phyloP scores from a whole-genome alignment of 2,797 vertebrate genomes.

The Perodicticus potto region DNA sequence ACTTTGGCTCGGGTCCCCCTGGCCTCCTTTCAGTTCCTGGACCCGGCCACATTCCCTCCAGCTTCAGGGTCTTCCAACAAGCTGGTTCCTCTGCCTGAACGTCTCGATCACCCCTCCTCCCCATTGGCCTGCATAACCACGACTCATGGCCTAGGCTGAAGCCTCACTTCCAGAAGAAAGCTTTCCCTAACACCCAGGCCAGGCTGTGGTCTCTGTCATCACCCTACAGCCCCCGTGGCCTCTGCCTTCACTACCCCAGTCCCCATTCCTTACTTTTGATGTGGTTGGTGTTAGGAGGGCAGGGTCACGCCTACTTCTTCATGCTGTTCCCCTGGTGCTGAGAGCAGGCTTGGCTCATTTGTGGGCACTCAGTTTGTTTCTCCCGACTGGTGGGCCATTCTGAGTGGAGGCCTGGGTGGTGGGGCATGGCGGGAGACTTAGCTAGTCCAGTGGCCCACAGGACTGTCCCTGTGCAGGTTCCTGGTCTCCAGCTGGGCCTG shows the following conservation, averaged over 20 bases:
- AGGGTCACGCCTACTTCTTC: not conserved
- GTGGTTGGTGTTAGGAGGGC: not conserved
- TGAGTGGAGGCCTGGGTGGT: not conserved
- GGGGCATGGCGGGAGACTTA: not conserved
- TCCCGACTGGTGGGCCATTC: not conserved
- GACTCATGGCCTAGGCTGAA: not conserved
- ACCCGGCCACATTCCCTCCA: not conserved
- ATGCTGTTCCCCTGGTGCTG: not conserved
- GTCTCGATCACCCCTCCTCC: rapidly evolving
- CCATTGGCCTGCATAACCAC: not conserved
- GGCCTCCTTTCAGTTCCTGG: constrained; percentile 43
- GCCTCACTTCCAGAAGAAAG: not conserved
- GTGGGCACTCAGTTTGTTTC: not conserved
- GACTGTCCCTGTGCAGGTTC: not conserved
- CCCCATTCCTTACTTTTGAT: not conserved
- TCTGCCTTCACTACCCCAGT: not conserved
- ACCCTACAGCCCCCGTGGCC: not conserved
- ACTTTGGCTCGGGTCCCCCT: not conserved
- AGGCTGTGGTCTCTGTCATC: not conserved
- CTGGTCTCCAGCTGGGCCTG: constrained; percentile 18
- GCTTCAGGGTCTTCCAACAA: constrained; percentile 38
- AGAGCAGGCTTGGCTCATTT: not conserved
- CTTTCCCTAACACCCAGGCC: not conserved
- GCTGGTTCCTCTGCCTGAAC: not conserved
- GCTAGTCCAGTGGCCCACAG: not conserved